Evolutionary conservation across 30 jellyfish, hydroid and myxozoan species (phyloP), one percentile per base, ranked within the genome.

Genomic region (Hydractinia symbiolongicarpus): DNA sequence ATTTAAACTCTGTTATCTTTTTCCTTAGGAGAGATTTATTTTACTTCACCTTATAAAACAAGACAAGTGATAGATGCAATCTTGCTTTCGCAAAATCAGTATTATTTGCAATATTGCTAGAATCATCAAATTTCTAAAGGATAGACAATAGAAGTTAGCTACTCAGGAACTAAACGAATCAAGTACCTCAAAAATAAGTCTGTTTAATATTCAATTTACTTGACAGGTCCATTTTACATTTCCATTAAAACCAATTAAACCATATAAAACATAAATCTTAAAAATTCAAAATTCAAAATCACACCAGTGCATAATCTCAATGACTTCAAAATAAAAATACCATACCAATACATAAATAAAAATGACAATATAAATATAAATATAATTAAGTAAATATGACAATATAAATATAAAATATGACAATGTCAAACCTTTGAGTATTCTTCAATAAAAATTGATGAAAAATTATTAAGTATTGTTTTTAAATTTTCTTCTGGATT

Each of bases 51-150:
- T 92, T 92, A 84, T 92, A 92, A 81, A 92, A 92, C 52, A 92
- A 82, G 30, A 87, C 90, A 9, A 86, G 57, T 21, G 98, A 83
- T 55, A 87, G 66, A 30, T 75, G 88, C 79, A 90, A 81, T 55
- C 98, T 76, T 73, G 95, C 79, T 50, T 77, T 87, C 17, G 98
- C 98, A 57, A 92, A 92, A 53, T 92, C 98, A 51, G 21, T 66
- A 62, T 66, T 66, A 15, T 14, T 50, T 21, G 44, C 1, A 30
- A 50, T 58, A 16, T 76, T 83, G 9, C 81, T 70, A 20, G 88
- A 52, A 14, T 82, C 87, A 4, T 44, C 7, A 7, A 81, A 51
- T 4, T 86, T 93, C 96, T 87, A 85, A 56, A 82, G 71, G 40
- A 78, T 21, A 79, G 68, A 16, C 5, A 82, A 50, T 13, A 19